Base-by-base conservation (phyloP, 2,113 vertebrate genomes). In the Cettia cetti region DNA sequence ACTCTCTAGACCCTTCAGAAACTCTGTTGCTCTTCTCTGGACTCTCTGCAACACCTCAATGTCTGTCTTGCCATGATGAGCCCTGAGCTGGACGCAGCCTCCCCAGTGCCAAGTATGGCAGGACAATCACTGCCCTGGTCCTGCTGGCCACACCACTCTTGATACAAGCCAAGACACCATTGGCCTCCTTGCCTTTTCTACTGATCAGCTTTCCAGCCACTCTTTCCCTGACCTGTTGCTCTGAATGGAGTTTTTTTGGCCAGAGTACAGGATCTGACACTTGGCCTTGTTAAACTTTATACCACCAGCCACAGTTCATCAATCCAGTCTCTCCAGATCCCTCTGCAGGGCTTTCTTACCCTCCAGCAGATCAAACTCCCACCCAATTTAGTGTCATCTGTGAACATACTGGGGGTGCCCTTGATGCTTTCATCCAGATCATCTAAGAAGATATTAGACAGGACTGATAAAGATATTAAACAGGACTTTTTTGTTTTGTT, bases 371-470 rank as follows among this genome's bases (percentile, higher is more conserved):
- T 24, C 13, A 18, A 18, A 18, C 3, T n/a, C 28, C 6, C 28
- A 66, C 11, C 1, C 9, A n/a, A 8, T 7, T 53, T 14, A 24
- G 19, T 15, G 39, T 10, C 0, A 0, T 16, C 7, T 17, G 19
- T 52, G 33, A 44, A n/a, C 2, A 17, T 30, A 52, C 26, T 0
- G 0, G 26, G 10, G 15, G 3, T 39, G 3, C 3, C 6, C 11
- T 39, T 44, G 9, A 17, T 60, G 6, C 16, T 19, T 82, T 52
- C 15, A 21, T 44, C 27, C 12, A 44, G 31, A 30, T 49, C 30
- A 59, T 39, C 9, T 30, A 39, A 30, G 39, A 59, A 59, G 10
- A 7, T 37, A 11, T 52, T 23, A 50, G 23, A 57, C 10, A 33
- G 27, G 37, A 50, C 10, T 13, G 15, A 50, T 28, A 37, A 65